Percentiles rank a stretch among this genome's conserved stretches.
Conservation (phyloP, 2,888 invertebrate species). For the Megalurothrips usitatus region DNA sequence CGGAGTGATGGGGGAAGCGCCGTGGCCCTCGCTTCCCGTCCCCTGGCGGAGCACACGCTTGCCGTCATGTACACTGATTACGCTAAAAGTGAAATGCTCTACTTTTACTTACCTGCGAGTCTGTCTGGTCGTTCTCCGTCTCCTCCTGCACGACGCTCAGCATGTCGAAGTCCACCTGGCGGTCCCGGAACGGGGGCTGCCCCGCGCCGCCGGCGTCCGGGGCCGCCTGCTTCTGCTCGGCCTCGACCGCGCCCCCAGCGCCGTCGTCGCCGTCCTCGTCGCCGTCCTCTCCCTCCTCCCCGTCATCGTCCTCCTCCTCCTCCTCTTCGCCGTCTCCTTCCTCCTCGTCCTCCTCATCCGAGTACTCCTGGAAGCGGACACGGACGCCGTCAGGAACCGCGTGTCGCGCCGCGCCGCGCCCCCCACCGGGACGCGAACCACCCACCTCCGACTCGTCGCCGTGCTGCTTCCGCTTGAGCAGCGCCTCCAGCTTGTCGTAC, state of each 20-base stretch:
- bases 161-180: slow-evolving; percentile 38
- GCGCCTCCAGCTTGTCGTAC: slow-evolving; percentile 78
- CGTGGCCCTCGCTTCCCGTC: slow-evolving; percentile 17
- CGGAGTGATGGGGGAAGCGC: neutral
- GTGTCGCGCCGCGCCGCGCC: neutral
- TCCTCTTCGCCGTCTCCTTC: slow-evolving; percentile 39
- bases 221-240: slow-evolving; percentile 45
- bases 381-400: slow-evolving; percentile 9
- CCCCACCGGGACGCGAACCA: neutral
- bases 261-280: slow-evolving; percentile 47
- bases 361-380: slow-evolving; percentile 38
- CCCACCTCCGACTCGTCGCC: slow-evolving; percentile 43
- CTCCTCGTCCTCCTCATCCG: slow-evolving; percentile 43
- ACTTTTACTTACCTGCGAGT: slow-evolving; percentile 28
- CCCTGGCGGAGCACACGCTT: neutral
- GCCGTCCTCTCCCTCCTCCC: slow-evolving; percentile 42
- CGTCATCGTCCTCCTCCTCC: slow-evolving; percentile 39
- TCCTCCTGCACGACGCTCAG: slow-evolving; percentile 40
- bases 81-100: no score
- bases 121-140: slow-evolving; percentile 35
- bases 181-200: slow-evolving; percentile 45
- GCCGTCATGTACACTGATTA: no score
- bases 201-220: slow-evolving; percentile 32
- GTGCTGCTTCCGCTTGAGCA: slow-evolving; percentile 55
- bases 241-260: slow-evolving; percentile 48